Base-by-base conservation (phyloP, 1,140 invertebrate species). In the Mactra quadrangularis region DNA sequence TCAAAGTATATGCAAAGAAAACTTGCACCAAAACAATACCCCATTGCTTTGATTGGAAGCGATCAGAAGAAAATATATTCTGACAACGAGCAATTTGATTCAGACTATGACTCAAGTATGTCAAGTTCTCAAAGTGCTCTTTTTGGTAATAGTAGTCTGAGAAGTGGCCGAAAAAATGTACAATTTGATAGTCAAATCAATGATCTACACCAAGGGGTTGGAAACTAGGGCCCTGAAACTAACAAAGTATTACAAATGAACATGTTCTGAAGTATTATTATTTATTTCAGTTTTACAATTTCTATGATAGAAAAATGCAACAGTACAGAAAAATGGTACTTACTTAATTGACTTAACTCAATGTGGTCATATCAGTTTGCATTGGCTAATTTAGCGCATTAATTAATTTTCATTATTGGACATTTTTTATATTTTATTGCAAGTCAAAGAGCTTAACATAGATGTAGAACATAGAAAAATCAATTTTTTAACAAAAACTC, bases 301-400 rank as follows among this genome's bases (percentile, higher is more conserved):
- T 53, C 62, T 78, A 64, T 68, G 76, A 78, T 78, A 66, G 60
- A 47, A 25, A 78, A 41, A 66, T 78, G 38, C 29, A 50, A 38
- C 60, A 59, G n/a, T 78, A 78, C 50, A 78, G 76, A 68, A 78
- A 78, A 78, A 29, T 66, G 76, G 76, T 78, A 78, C 60, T 50
- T 45, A 57, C 45, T 27, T 7, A 41, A 7, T 41, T 41, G 38
- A 41, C 38, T 41, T 7, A 41, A 7, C 15, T 41, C 6, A 41
- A 6, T 41, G 38, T 41, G 38, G 38, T 41, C 38, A 41, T 7
- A 41, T n/a, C 29, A 31, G 33, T 64, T 38, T 9, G 33, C 35
- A 33, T 27, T 33, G 19, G 60, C 29, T 35, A n/a, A 27, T 27
- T n/a, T 55, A 55, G 53, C 27, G 4, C 6, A 22, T n/a, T 55